Evolutionary conservation across 2,888 invertebrate species (phyloP), one percentile per base, ranked within the genome.

Genomic region (Neoascia interrupta): DNA sequence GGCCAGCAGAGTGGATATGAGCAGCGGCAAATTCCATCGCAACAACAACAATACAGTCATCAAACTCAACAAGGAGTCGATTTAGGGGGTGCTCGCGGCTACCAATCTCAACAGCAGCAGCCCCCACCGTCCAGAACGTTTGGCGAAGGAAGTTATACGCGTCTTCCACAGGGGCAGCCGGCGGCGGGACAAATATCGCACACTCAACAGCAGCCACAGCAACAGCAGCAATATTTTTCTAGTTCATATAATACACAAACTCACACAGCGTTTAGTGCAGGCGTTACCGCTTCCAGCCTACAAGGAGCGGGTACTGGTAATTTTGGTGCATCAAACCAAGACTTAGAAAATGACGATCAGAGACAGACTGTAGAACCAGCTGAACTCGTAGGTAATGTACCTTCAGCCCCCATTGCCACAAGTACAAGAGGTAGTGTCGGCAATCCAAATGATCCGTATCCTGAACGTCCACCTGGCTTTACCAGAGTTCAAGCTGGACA

Each of bases 401-500:
- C 66, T 11, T 34, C 49, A 28, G 47, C 64, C 31, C 11, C 41
- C 6, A 45, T 60, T 26, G 68, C 81, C 19, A 39, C 23, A 21
- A n/a, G n/a, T n/a, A n/a, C n/a, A n/a, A n/a, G n/a, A n/a, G 41
- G 49, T 10, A 53, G 39, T 45, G 73, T 49, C 43, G 69, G 70
- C 60, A 82, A 81, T 72, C 60, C 76, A 34, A 81, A 81, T 47
- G 84, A 82, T 45, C 82, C 85, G 13, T 90, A 90, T 79, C 90
- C 91, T 0, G 90, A 91, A 61, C 89, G 91, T 76, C 92, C 92
- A 26, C 91, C 92, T 2, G 92, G 92, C 3, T 93, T 91, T 84
- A 93, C 93, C 10, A 91, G 92, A 83, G 93, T 93, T 39, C 91
- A 91, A 76, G 90, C 90, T 1, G 90, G 90, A 1, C 88, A 89